These are phyloP conservation scores for Cloeon dipterum DNA, from an alignment of 2,888 invertebrate species.

Conservation along the genomic window DNA sequence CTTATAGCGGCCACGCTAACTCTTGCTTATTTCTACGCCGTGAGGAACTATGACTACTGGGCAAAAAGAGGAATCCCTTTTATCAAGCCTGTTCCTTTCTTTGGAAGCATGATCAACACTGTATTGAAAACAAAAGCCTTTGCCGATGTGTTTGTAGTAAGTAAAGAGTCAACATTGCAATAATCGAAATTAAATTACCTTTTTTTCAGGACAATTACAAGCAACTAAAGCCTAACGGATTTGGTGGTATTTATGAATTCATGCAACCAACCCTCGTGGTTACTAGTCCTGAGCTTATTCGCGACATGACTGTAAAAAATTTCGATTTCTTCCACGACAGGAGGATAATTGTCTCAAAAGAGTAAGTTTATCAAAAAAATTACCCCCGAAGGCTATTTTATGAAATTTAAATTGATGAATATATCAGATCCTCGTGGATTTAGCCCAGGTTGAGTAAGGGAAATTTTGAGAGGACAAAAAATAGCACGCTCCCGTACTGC, in stretches of 20 bases:
- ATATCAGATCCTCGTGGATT: no score
- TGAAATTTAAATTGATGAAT: no score
- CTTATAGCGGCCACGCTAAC: not conserved
- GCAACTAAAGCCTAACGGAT: not conserved
- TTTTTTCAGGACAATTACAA: not conserved
- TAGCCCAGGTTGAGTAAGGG: no score
- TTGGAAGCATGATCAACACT: not conserved
- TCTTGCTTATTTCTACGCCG: not conserved
- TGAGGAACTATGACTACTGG: not conserved
- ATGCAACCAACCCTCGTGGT: not conserved
- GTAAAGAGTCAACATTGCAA: no score
- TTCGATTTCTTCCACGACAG: not conserved
- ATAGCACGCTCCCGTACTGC: no score
- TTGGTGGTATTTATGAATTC: not conserved
- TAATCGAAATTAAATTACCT: no score
- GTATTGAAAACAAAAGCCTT: not conserved
- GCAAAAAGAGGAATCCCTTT: not conserved
- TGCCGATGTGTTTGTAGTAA: not conserved
- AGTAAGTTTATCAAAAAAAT: no score
- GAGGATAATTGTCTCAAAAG: no score
- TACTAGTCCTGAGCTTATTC: constrained; percentile 6
- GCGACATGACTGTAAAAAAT: constrained; percentile 4
- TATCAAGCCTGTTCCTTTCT: not conserved
- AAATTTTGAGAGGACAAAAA: no score
- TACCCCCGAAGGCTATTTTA: no score